Conservation (phyloP, 2,797 vertebrate genomes). For the Eulemur coronatus region DNA sequence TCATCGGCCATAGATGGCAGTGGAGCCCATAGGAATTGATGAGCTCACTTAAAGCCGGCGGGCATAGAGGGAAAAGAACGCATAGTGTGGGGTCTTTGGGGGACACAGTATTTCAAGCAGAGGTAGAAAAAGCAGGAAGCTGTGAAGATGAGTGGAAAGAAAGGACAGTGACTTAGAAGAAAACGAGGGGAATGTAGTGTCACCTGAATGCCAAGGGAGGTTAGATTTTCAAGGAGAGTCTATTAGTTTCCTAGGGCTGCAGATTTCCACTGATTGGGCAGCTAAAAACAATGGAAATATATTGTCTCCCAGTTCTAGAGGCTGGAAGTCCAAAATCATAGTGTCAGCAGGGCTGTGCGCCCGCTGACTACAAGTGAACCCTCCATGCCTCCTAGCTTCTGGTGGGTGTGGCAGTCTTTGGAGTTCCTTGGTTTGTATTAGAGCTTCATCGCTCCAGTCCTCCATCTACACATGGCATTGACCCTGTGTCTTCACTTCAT, state of each 20-base stretch:
- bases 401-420: not conserved
- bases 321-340: not conserved
- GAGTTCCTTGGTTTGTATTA: too few species aligned
- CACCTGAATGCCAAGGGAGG: not conserved
- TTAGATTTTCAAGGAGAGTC: not conserved
- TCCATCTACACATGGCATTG: not conserved
- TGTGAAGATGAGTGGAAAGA: not conserved
- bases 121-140: not conserved
- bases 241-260: not conserved
- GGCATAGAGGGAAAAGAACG: not conserved
- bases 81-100: not conserved
- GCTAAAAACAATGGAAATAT: not conserved
- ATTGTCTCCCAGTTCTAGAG: not conserved
- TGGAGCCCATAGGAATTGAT: not conserved
- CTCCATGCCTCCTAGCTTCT: not conserved
- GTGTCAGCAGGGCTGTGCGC: not conserved
- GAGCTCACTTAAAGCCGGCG: not conserved
- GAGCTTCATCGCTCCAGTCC: not conserved
- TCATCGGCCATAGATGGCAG: not conserved
- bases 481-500: not conserved
- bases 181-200: not conserved
- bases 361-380: not conserved
- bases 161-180: not conserved
- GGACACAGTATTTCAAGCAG: not conserved
- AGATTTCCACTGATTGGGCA: not conserved